A percentile compares a stretch with the other conserved stretches of the same genome.
Evolutionary conservation across 2,888 invertebrate genomes (phyloP).

Genomic region (Drosophila multiciliata): DNA sequence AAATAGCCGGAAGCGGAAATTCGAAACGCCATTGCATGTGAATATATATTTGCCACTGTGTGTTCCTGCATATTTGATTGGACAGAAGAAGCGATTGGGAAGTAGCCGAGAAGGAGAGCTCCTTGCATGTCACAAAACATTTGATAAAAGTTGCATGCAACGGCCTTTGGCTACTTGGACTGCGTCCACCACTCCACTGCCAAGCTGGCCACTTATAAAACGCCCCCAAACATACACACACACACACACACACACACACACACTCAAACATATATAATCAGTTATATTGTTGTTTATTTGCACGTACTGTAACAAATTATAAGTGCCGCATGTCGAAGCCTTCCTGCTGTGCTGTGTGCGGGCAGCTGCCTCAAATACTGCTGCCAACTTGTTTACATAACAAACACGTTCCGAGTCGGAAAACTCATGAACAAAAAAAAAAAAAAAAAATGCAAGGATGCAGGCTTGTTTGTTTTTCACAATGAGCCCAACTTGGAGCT

Average conservation of each 20-base stretch:
- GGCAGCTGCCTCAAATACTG: slow-evolving; percentile 29
- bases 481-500: slow-evolving; percentile 48
- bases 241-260: slow-evolving; percentile 3
- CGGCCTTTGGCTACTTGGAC: slow-evolving; percentile 52
- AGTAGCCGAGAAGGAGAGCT: slow-evolving; percentile 8
- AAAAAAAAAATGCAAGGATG: slow-evolving; percentile 9
- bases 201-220: slow-evolving; percentile 21
- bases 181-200: slow-evolving; percentile 40
- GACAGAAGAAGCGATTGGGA: slow-evolving; percentile 11
- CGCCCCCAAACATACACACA: slow-evolving; percentile 4
- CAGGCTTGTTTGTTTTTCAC: slow-evolving; percentile 37
- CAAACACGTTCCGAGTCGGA: slow-evolving; percentile 60
- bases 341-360: slow-evolving; percentile 50
- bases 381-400: slow-evolving; percentile 74
- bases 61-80: slow-evolving; percentile 68
- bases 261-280: slow-evolving; percentile 12
- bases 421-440: slow-evolving; percentile 7
- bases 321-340: slow-evolving; percentile 74
- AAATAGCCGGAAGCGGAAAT: slow-evolving; percentile 81
- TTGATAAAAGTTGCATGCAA: slow-evolving; percentile 75
- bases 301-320: slow-evolving; percentile 72
- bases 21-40: slow-evolving; percentile 73
- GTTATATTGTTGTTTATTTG: slow-evolving; percentile 67
- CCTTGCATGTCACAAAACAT: slow-evolving; percentile 73
- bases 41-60: slow-evolving; percentile 27